Conservation (phyloP, 1,140 invertebrate species). For the Scaptomyza montana region DNA sequence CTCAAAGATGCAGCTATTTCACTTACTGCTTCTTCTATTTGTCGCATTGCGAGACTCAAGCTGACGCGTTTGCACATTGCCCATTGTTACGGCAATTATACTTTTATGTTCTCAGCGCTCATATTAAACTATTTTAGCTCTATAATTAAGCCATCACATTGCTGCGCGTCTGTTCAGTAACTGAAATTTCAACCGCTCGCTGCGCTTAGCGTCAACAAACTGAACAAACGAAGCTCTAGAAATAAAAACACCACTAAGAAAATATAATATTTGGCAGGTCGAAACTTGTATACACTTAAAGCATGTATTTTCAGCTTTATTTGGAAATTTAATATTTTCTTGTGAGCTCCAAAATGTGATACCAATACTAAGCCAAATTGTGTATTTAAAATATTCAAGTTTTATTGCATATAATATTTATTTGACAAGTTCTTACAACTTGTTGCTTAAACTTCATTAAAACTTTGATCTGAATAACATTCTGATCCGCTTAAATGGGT, state of each 20-base stretch:
- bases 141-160: constrained; percentile 50
- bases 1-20: not conserved
- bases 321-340: too few species aligned
- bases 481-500: too few species aligned
- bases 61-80: constrained; percentile 64
- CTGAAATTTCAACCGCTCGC: constrained; percentile 61
- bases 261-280: not conserved
- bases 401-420: too few species aligned
- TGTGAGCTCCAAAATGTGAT: too few species aligned
- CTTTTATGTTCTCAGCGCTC: constrained; percentile 9
- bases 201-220: constrained; percentile 53
- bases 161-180: constrained; percentile 21
- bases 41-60: constrained; percentile 48
- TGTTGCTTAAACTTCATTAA: too few species aligned
- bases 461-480: too few species aligned
- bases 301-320: too few species aligned
- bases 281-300: constrained; percentile 20
- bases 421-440: too few species aligned
- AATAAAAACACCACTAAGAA: constrained; percentile 25
- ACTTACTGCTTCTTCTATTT: constrained; percentile 71
- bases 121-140: constrained; percentile 14
- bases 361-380: too few species aligned
- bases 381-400: too few species aligned
- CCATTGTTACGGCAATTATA: constrained; percentile 51
- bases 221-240: constrained; percentile 51